Conservation (phyloP, 2,888 invertebrate genomes). For the Zootermopsis nevadensis region DNA sequence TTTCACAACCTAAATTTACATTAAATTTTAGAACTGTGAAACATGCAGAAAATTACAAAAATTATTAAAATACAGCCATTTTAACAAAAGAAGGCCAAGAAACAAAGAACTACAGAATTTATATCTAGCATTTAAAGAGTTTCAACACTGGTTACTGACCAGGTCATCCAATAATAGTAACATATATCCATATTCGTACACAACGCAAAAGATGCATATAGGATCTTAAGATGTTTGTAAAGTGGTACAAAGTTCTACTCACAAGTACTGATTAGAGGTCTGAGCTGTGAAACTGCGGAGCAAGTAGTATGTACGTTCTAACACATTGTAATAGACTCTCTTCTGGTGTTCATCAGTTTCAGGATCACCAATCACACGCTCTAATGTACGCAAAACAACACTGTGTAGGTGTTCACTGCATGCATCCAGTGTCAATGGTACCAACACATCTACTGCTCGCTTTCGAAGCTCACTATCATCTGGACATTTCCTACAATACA, state of each 20-base stretch:
- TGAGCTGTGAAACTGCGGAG: slow-evolving; percentile 59
- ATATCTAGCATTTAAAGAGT: too few species aligned
- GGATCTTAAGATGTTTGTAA: too few species aligned
- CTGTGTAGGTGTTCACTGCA: slow-evolving; percentile 80
- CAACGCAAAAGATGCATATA: too few species aligned
- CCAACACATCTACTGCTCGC: slow-evolving; percentile 75
- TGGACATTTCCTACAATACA: slow-evolving; percentile 63
- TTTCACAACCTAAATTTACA: too few species aligned
- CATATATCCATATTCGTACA: too few species aligned
- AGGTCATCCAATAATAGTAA: too few species aligned
- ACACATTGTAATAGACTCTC: slow-evolving; percentile 72
- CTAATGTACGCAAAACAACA: slow-evolving; percentile 66
- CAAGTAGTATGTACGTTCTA: slow-evolving; percentile 76
- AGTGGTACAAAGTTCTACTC: background rate
- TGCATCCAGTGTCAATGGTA: slow-evolving; percentile 81
- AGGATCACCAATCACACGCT: slow-evolving; percentile 71
- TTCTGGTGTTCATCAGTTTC: slow-evolving; percentile 76
- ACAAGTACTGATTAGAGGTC: slow-evolving; percentile 45
- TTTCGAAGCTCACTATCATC: slow-evolving; percentile 74
- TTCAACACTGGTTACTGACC: too few species aligned
- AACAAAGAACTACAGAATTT: too few species aligned
- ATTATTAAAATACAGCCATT: too few species aligned
- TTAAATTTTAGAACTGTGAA: too few species aligned
- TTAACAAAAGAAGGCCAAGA: too few species aligned
- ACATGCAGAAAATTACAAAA: too few species aligned